Evolutionary conservation across 2,888 invertebrate species (phyloP).

Genomic region (Apotomis capreana): DNA sequence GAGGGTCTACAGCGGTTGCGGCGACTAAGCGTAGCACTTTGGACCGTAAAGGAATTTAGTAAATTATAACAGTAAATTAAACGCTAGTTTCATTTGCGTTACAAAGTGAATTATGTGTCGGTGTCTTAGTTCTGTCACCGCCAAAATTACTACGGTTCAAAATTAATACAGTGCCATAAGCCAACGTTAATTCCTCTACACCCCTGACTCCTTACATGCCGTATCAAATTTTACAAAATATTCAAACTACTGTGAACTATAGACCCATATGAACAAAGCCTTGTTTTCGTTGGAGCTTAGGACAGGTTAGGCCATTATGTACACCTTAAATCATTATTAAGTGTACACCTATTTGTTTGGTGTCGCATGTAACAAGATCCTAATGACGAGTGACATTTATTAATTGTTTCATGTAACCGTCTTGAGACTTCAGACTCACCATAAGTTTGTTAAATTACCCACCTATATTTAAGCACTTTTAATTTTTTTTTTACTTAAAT

Average conservation of each 20-base stretch:
- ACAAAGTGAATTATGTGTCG: slow-evolving; percentile 81
- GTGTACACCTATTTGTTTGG: slow-evolving; percentile 81
- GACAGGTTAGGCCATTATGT: slow-evolving; percentile 58
- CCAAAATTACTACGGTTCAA: slow-evolving; percentile 83
- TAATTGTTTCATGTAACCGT: slow-evolving; percentile 60
- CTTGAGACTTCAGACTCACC: slow-evolving; percentile 23
- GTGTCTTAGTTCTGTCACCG: slow-evolving; percentile 84
- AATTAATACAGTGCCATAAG: slow-evolving; percentile 84
- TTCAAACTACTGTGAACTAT: slow-evolving; percentile 53
- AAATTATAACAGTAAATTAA: slow-evolving; percentile 83
- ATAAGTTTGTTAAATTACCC: slow-evolving; percentile 2
- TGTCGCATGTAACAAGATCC: slow-evolving; percentile 78
- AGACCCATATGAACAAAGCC: slow-evolving; percentile 45
- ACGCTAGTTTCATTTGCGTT: slow-evolving; percentile 82
- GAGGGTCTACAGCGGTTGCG: slow-evolving; percentile 21
- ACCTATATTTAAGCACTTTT: not conserved
- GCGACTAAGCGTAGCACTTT: slow-evolving; percentile 51
- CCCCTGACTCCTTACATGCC: slow-evolving; percentile 72
- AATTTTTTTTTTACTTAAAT: not conserved
- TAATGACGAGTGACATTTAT: slow-evolving; percentile 78
- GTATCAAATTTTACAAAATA: slow-evolving; percentile 73
- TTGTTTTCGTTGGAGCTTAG: slow-evolving; percentile 41
- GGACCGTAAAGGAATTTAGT: slow-evolving; percentile 77
- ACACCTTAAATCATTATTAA: slow-evolving; percentile 73
- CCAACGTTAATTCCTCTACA: slow-evolving; percentile 76